Evolutionary conservation across 2,888 invertebrate species (phyloP), one percentile per base, ranked within the genome.

Genomic region (Athripsodes cinereus): DNA sequence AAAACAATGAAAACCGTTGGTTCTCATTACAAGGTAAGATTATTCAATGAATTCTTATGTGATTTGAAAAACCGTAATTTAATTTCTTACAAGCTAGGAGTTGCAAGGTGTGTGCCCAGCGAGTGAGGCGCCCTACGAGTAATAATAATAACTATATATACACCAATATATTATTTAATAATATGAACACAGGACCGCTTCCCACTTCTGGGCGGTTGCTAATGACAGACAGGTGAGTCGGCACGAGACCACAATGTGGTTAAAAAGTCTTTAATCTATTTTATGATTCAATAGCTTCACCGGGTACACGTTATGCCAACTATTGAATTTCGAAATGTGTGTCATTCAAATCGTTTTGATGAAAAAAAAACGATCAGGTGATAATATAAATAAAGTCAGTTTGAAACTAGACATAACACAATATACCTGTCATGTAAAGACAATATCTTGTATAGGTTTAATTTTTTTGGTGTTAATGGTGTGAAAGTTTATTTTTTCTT

Each of bases 201-300:
- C 40, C 55, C 54, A 47, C 47, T 19, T 6, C 13, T 22, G 52
- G n/a, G 52, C 52, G 34, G 34, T 8, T 46, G 57, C 47, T 61
- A 61, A 61, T 61, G 62, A 62, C 62, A 59, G 59, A 62, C 62
- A 62, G 62, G 62, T 62, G 62, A 62, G 56, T 31, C 57, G 58
- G 53, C 58, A 53, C 55, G 50, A 50, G 54, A 40, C 40, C 40
- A 22, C 53, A 22, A 16, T 18, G 46, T 16, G 40, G 40, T 40
- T 13, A 40, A 13, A 40, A 40, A 40, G 40, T 40, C 31, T 40
- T 16, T 40, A 26, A 26, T 26, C 26, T 26, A 26, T 6, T 26
- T 26, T 26, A 10, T 26, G n/a, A n/a, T n/a, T n/a, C n/a, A n/a
- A n/a, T n/a, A n/a, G n/a, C n/a, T n/a, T n/a, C n/a, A n/a, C n/a